Evolutionary conservation across 2,888 invertebrate species (phyloP), one percentile per base, ranked within the genome.

Genomic region (Spilarctia lutea): DNA sequence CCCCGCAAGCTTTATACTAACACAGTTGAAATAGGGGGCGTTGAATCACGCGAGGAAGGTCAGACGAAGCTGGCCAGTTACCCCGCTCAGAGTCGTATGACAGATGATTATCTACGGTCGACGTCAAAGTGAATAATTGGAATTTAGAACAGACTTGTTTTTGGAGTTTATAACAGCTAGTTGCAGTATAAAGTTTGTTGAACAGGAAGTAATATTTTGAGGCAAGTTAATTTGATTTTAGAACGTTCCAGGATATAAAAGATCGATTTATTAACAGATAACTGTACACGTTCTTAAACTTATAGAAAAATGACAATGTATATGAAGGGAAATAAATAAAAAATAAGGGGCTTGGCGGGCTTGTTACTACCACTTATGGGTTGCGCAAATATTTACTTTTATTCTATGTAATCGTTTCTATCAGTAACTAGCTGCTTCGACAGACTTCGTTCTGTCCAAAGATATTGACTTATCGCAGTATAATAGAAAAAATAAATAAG

Each of bases 111-210:
- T 95, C 94, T 95, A 94, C 91, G 91, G 90, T 85, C 89, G 86
- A 92, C 91, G 95, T 95, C 95, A 94, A 94, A 94, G 93, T 95
- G 95, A 95, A 95, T 95, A 95, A 95, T 95, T 95, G 94, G 92
- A 91, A 90, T 94, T 93, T 92, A 92, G 92, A 91, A 91, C 87
- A 91, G 89, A 88, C 85, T 80, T 81, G 85, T 85, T 86, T 90
- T 90, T 87, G 83, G 86, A 89, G 86, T 87, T 83, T 83, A 82
- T 84, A 82, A 81, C 83, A 85, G 88, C 83, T 88, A 86, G 84
- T 84, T 86, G 74, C 76, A 76, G 78, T 79, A 78, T 76, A 63
- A 72, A 65, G 66, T 33, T 65, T 30, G 76, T 77, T 77, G 74
- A 79, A 77, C 75, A 82, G 73, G 68, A 33, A 67, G 18, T n/a